Evolutionary conservation across 2,888 invertebrate species (phyloP).

Genomic region (Lypha dubia): DNA sequence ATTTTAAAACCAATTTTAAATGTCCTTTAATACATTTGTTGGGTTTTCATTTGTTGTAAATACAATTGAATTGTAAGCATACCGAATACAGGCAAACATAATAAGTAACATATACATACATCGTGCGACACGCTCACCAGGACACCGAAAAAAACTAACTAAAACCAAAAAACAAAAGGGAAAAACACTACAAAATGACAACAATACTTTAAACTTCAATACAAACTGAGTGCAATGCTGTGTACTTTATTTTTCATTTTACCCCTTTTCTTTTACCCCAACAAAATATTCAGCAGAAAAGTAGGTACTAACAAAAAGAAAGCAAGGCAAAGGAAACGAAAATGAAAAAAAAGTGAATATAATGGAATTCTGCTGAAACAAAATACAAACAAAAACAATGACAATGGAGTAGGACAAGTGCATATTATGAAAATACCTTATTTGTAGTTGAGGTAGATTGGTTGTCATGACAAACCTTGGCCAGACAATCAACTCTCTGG

Average conservation of each 20-base stretch:
- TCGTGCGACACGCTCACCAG: neutral
- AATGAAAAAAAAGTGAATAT: constrained; percentile 3
- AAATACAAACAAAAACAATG: constrained; percentile 50
- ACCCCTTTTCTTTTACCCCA: constrained; percentile 9
- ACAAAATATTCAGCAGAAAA: constrained; percentile 19
- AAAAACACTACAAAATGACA: constrained; percentile 22
- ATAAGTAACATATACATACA: constrained; percentile 17
- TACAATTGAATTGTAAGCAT: constrained; percentile 48
- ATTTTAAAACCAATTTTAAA: neutral
- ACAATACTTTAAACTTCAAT: constrained; percentile 54
- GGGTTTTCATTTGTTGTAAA: neutral
- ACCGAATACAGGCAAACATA: constrained; percentile 24
- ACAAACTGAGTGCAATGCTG: constrained; percentile 36
- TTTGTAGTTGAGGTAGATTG: constrained; percentile 60
- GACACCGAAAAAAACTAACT: neutral
- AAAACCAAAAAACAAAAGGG: neutral
- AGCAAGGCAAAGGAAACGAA: too few species aligned
- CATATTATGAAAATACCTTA: constrained; percentile 61
- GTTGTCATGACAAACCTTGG: constrained; percentile 61
- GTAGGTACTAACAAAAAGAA: neutral
- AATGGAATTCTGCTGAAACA: constrained; percentile 51
- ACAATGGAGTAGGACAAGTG: constrained; percentile 57
- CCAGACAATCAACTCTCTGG: constrained; percentile 56
- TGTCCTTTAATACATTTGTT: constrained; percentile 12
- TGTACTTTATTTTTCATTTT: constrained; percentile 6